Conservation (phyloP, 2,797 vertebrate genomes). For the Salarias fasciatus region DNA sequence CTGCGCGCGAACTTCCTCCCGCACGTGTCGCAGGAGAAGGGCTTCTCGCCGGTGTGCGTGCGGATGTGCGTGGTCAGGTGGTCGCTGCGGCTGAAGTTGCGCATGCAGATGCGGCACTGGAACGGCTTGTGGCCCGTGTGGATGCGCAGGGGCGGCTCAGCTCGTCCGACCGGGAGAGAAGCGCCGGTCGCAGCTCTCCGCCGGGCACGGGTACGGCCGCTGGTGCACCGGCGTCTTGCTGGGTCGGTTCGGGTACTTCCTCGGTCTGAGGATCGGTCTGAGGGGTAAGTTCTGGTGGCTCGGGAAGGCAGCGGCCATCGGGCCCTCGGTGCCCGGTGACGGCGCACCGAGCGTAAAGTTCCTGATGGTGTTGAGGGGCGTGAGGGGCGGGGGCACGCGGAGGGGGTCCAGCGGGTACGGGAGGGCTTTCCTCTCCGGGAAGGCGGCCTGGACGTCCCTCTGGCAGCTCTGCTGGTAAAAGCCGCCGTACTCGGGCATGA, state of each 20-base stretch:
- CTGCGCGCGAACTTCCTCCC: slow-evolving; percentile 93
- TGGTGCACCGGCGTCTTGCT: slow-evolving; percentile 97
- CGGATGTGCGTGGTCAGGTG: slow-evolving; percentile 96
- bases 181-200: slow-evolving; percentile 92
- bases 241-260: slow-evolving; percentile 96
- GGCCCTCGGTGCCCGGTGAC: slow-evolving; percentile 74
- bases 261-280: slow-evolving; percentile 91
- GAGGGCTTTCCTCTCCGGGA: slow-evolving; percentile 91
- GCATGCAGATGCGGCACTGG: slow-evolving; percentile 96
- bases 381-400: slow-evolving; percentile 93
- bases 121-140: slow-evolving; percentile 97
- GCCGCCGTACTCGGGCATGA: slow-evolving; percentile 92
- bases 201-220: slow-evolving; percentile 93
- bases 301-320: slow-evolving; percentile 81
- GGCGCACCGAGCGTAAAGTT: slow-evolving; percentile 90
- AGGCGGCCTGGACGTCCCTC: slow-evolving; percentile 86
- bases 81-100: slow-evolving; percentile 96
- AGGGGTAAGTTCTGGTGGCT: slow-evolving; percentile 93
- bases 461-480: slow-evolving; percentile 94
- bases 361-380: slow-evolving; percentile 95
- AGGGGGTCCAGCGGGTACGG: slow-evolving; percentile 91
- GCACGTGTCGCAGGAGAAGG: slow-evolving; percentile 94
- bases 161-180: slow-evolving; percentile 95
- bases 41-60: slow-evolving; percentile 95
- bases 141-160: slow-evolving; percentile 92